These are phyloP conservation scores for Sinocyclocheilus anshuiensis DNA, from an alignment of 2,113 vertebrate genomes.

Conservation along the genomic window DNA sequence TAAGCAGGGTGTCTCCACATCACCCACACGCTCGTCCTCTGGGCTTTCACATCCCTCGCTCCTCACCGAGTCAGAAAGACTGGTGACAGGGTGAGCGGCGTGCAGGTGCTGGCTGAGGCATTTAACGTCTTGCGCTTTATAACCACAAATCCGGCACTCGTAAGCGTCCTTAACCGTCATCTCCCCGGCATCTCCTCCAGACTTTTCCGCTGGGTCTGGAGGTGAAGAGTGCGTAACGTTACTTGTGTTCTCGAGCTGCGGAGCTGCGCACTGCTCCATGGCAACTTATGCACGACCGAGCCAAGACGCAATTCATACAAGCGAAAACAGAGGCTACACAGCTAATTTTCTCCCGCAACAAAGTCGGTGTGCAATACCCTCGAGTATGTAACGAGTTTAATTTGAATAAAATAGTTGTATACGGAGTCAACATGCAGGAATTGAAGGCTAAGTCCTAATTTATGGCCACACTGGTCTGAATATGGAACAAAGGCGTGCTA, in stretches of 20 bases:
- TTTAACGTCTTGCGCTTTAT: slow-evolving; percentile 48
- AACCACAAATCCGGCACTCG: slow-evolving; percentile 57
- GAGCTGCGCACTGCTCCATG: slow-evolving; percentile 51
- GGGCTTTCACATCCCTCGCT: neutral
- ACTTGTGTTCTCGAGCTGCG: slow-evolving; percentile 18
- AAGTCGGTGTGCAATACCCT: neutral
- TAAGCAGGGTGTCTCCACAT: neutral
- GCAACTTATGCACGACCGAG: slow-evolving; percentile 38
- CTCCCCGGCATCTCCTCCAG: neutral
- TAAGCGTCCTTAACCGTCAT: slow-evolving; percentile 39
- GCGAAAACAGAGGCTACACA: neutral
- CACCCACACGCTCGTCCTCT: neutral
- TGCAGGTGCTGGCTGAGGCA: slow-evolving; percentile 55
- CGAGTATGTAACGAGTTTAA: neutral
- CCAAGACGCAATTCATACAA: slow-evolving; percentile 31
- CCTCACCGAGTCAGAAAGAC: slow-evolving; percentile 2
- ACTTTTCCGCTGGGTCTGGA: neutral
- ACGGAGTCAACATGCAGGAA: neutral
- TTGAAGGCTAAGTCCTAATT: neutral
- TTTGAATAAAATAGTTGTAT: neutral
- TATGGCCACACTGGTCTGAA: slow-evolving; percentile 22
- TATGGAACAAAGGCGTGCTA: slow-evolving; percentile 33
- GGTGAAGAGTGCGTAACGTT: slow-evolving; percentile 10
- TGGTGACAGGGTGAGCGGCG: slow-evolving; percentile 52
- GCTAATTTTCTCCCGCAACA: neutral